Percentiles rank a stretch among this genome's conserved stretches.
phyloP scores from a whole-genome alignment of 1,140 invertebrate genomes.

The Lethrus apterus region DNA sequence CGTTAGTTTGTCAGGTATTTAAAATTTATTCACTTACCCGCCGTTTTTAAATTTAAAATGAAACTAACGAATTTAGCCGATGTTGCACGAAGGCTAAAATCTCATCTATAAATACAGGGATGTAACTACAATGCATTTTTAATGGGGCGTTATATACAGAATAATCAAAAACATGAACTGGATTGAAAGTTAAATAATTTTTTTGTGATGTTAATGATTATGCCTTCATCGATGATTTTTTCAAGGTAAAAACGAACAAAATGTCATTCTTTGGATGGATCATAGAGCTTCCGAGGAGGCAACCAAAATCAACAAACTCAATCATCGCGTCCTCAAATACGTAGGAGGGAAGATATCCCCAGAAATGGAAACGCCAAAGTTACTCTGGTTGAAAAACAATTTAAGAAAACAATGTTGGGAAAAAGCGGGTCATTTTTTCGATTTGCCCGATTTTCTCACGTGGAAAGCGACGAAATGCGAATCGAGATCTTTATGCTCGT shows the following conservation, averaged over 20 bases:
- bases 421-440: conserved; percentile 71
- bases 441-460: conserved; percentile 89
- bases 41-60: too few species aligned
- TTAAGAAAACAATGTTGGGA: conserved; percentile 58
- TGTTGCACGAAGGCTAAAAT: too few species aligned
- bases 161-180: too few species aligned
- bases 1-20: conserved; percentile 61
- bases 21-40: not conserved
- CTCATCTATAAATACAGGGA: too few species aligned
- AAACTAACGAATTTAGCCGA: too few species aligned
- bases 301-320: conserved; percentile 68
- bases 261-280: conserved; percentile 97
- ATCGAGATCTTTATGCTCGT: conserved; percentile 81
- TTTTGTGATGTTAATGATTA: too few species aligned
- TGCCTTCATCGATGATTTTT: not conserved
- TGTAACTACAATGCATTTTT: too few species aligned
- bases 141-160: too few species aligned
- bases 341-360: conserved; percentile 87
- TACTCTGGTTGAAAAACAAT: conserved; percentile 90
- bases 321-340: conserved; percentile 72
- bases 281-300: conserved; percentile 82
- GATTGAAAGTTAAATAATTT: too few species aligned
- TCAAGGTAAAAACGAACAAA: conserved; percentile 60
- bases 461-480: conserved; percentile 79
- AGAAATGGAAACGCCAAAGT: conserved; percentile 93